Base-by-base conservation (phyloP, 1,140 invertebrate genomes). In the Zaprionus kolodkinae region DNA sequence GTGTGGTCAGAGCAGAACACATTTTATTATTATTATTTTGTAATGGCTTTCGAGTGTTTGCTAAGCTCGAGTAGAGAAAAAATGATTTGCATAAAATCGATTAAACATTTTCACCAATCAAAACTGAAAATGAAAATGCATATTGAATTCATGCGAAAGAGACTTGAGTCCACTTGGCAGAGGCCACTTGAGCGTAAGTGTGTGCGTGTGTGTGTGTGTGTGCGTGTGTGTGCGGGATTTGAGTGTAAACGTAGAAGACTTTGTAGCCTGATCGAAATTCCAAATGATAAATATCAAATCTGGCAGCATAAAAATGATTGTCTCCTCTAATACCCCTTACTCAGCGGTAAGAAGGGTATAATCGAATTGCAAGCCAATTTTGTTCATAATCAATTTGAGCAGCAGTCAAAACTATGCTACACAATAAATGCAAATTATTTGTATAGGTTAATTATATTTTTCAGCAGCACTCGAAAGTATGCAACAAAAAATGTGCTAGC, bases 61-160 rank as follows among this genome's bases (percentile, higher is more conserved):
- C 83, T 79, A 63, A 60, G 68, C 25, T 36, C 7, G 30, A 50
- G 66, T 30, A 72, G 64, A 80, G 80, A 87, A 80, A 83, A 83
- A 84, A 78, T 87, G 77, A 87, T 87, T 87, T 87, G 81, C 84
- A 87, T 87, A 87, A 87, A 87, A 87, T 87, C 84, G 84, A 87
- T 87, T 84, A 88, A 80, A 75, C 68, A 83, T 83, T 88, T 62
- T 88, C 72, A 25, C 45, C 45, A 50, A 50, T 50, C 17, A 50
- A 50, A 50, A 6, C 69, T 68, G 61, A 71, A 84, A 88, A 84
- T 88, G 45, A 77, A 88, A 87, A 84, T 84, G 84, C 84, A 87
- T 83, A 80, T 82, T 70, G 69, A 87, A 87, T 76, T 79, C 60
- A 76, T 73, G 81, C 78, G 82, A 79, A 82, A 43, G n/a, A 6